A percentile compares a stretch with the other conserved stretches of the same genome.
These are phyloP conservation scores for Hydrotaea cyrtoneurina DNA, from an alignment of 2,888 invertebrate genomes.

Conservation along the genomic window DNA sequence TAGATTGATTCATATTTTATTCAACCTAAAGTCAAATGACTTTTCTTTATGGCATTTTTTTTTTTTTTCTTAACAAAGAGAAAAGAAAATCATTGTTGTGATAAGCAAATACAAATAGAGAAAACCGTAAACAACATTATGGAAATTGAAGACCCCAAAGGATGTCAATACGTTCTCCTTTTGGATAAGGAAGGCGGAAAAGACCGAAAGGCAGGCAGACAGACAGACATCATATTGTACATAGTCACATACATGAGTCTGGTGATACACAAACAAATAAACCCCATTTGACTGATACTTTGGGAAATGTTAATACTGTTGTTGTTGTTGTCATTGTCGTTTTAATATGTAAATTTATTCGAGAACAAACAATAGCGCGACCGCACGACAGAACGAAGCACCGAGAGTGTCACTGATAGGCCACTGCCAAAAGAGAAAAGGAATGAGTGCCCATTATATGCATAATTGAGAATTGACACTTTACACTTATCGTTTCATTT, in stretches of 20 bases:
- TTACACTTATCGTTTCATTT: slow-evolving; percentile 59
- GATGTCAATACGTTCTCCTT: background rate
- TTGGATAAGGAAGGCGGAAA: background rate
- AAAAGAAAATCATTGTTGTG: background rate
- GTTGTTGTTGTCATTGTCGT: background rate
- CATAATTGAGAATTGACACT: slow-evolving; percentile 52
- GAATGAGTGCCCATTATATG: slow-evolving; percentile 22
- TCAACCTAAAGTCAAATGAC: background rate
- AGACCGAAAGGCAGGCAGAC: background rate
- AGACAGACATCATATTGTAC: background rate
- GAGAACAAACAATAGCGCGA: background rate
- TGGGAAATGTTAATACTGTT: slow-evolving; percentile 5
- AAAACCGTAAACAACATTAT: slow-evolving; percentile 25
- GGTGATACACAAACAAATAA: slow-evolving; percentile 16
- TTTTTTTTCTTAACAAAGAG: background rate
- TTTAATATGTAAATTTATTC: slow-evolving; percentile 21
- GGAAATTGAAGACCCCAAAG: slow-evolving; percentile 7
- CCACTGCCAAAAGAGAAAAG: background rate
- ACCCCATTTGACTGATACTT: slow-evolving; percentile 5
- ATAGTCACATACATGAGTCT: background rate
- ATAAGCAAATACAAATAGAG: slow-evolving; percentile 22
- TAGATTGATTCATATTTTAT: background rate
- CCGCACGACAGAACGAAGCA: background rate
- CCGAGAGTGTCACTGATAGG: slow-evolving; percentile 1
- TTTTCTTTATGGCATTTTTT: background rate